A percentile compares a stretch with the other conserved stretches of the same genome.
These are phyloP conservation scores for Heliconius cydno DNA, from an alignment of 2,888 invertebrate genomes.

Conservation along the genomic window DNA sequence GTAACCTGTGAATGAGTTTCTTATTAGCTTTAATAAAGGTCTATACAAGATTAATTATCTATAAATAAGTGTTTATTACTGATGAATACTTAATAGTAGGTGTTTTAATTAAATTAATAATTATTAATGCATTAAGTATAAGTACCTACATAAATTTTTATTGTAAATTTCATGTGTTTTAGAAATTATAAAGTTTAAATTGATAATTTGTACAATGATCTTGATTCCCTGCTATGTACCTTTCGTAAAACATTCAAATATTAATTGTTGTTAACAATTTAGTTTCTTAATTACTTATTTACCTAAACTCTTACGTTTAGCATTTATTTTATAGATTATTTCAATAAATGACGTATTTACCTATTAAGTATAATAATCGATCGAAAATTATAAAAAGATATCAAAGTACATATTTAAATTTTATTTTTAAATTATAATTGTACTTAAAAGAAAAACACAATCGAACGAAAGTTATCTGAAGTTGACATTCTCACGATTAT, in stretches of 20 bases:
- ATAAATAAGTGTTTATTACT: neutral
- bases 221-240: neutral
- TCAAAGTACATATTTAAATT: neutral
- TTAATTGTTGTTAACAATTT: too few relatives aligned
- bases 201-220: neutral
- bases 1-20: neutral
- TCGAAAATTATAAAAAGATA: too few relatives aligned
- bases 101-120: neutral
- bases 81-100: neutral
- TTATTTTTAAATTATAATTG: neutral
- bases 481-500: neutral
- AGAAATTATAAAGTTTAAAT: neutral
- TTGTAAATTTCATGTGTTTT: neutral
- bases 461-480: neutral
- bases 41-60: neutral
- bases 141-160: too few relatives aligned
- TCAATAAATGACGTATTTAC: too few relatives aligned
- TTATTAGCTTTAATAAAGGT: neutral
- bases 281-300: too few relatives aligned
- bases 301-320: too few relatives aligned
- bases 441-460: neutral
- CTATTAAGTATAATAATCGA: too few relatives aligned
- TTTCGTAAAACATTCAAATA: neutral
- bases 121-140: neutral
- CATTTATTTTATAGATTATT: too few relatives aligned